These are phyloP conservation scores for Halesus radiatus DNA, from an alignment of 1,140 invertebrate species.

Conservation along the genomic window DNA sequence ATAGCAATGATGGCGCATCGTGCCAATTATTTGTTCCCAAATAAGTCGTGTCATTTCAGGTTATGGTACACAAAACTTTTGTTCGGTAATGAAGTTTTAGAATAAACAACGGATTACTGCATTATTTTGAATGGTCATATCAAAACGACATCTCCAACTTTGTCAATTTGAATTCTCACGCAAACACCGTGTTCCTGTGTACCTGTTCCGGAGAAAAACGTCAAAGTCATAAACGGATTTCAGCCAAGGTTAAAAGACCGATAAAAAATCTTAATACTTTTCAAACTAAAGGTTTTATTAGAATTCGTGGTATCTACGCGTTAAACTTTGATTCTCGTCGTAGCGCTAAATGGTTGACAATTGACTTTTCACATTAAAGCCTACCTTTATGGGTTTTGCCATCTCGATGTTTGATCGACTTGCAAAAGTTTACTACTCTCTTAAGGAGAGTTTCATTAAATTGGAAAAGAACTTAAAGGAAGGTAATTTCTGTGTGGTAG, in stretches of 20 bases:
- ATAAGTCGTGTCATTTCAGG: slow-evolving; percentile 18
- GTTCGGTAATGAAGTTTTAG: slow-evolving; percentile 12
- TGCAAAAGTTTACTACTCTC: no score
- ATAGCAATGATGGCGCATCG: neutral
- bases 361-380: no score
- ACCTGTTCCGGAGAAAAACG: neutral
- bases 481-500: no score
- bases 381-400: no score
- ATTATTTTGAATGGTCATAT: slow-evolving; percentile 34
- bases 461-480: no score
- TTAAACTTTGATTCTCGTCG: no score
- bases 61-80: slow-evolving; percentile 31
- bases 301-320: no score
- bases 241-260: neutral
- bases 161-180: slow-evolving; percentile 37
- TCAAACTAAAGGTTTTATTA: no score
- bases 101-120: slow-evolving; percentile 35
- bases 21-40: neutral
- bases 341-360: no score
- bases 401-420: no score
- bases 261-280: no score
- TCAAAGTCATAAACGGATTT: neutral
- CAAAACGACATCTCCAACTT: slow-evolving; percentile 36
- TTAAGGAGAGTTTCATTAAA: no score
- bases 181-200: neutral